Percentiles rank a stretch among this genome's conserved stretches.
These are phyloP conservation scores for Lordiphosa fenestrarum DNA, from an alignment of 2,888 invertebrate species.

Conservation along the genomic window DNA sequence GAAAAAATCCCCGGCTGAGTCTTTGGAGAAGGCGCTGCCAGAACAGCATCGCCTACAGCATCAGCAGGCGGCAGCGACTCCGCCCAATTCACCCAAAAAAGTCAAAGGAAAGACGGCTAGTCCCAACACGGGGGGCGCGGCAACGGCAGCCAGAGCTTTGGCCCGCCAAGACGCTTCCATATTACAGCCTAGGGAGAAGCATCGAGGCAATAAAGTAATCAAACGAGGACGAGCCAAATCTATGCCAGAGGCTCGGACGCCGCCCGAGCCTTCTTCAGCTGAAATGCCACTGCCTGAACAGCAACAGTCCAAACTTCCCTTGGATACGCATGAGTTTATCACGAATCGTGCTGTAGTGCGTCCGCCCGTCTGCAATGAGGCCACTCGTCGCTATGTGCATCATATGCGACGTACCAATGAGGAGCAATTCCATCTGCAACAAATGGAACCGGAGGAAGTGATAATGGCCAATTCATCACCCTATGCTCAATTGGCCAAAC, in stretches of 20 bases:
- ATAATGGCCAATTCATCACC: conserved; percentile 2
- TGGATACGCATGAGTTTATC: conserved; percentile 25
- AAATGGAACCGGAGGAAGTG: background rate
- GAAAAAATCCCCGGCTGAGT: conserved; percentile 15
- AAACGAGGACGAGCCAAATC: conserved; percentile 40
- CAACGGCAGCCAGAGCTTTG: background rate
- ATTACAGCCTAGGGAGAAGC: background rate
- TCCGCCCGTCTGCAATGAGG: conserved; percentile 30
- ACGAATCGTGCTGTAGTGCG: conserved; percentile 11
- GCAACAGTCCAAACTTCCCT: background rate
- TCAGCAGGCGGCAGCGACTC: conserved; percentile 12
- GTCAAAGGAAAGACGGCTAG: background rate
- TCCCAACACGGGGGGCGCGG: background rate
- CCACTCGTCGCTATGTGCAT: conserved; percentile 24
- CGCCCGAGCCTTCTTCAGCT: background rate
- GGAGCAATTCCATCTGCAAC: background rate
- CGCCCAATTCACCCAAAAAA: conserved; percentile 6
- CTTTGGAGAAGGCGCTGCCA: background rate
- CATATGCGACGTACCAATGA: conserved; percentile 8
- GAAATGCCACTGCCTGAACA: background rate
- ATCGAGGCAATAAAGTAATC: background rate
- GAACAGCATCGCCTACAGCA: conserved; percentile 20
- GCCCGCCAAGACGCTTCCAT: no score
- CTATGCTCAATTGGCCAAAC: conserved; percentile 16
- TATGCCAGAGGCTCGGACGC: conserved; percentile 16